Percentiles rank a stretch among this genome's conserved stretches.
Evolutionary conservation across 2,888 invertebrate genomes (phyloP).

Genomic region (Nomada lathburiana): DNA sequence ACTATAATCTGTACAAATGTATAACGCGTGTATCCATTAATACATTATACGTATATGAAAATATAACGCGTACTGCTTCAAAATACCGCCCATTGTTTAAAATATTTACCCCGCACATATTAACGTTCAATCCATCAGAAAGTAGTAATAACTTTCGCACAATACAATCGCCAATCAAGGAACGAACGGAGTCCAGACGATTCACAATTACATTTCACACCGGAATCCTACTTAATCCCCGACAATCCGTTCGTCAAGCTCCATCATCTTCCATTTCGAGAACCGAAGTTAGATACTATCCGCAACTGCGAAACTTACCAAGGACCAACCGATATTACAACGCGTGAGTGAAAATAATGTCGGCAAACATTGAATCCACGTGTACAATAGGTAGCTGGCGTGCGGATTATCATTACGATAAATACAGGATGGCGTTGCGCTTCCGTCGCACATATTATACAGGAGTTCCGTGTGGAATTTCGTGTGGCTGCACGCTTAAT

Average conservation of each 20-base stretch:
- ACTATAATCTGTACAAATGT: no score
- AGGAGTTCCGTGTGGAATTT: conserved; percentile 10
- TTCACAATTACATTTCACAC: conserved; percentile 30
- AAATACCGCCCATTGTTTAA: no score
- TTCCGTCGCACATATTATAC: background rate
- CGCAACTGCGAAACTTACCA: background rate
- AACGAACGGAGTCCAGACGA: conserved; percentile 36
- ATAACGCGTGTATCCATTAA: no score
- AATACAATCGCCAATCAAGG: background rate
- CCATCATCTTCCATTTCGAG: conserved; percentile 17
- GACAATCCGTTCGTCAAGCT: conserved; percentile 29
- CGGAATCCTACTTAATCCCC: conserved; percentile 35
- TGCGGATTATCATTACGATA: conserved; percentile 46
- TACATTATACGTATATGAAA: no score
- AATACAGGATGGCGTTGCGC: conserved; percentile 19
- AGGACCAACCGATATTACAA: conserved; percentile 24
- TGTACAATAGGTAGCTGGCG: conserved; percentile 9
- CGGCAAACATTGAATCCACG: conserved; percentile 31
- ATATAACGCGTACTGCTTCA: no score
- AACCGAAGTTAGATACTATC: conserved; percentile 13
- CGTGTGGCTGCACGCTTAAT: conserved; percentile 15
- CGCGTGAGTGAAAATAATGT: conserved; percentile 39
- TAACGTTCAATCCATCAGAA: no score
- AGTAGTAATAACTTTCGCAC: no score
- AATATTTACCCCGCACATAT: no score